A percentile compares a stretch with the other conserved stretches of the same genome.
Evolutionary conservation across 2,797 vertebrate genomes (phyloP).

Genomic region (Numenius phaeopus): DNA sequence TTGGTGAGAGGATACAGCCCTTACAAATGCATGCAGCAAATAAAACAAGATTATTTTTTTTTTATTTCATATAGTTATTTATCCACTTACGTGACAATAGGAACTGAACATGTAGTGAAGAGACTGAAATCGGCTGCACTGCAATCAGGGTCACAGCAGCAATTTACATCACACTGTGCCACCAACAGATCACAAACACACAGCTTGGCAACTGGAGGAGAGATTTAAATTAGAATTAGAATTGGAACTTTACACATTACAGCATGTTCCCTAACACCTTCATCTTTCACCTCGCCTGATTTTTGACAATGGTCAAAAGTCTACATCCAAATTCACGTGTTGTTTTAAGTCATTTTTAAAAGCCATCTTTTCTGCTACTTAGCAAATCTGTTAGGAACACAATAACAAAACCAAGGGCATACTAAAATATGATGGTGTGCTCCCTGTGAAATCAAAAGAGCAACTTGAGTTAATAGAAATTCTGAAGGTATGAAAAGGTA

Average conservation of each 20-base stretch:
- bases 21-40: neutral
- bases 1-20: neutral
- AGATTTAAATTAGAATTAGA: neutral
- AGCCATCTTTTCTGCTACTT: neutral
- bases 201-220: slow-evolving; percentile 76
- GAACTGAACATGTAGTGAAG: slow-evolving; percentile 82
- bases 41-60: neutral
- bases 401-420: neutral
- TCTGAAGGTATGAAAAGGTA: neutral
- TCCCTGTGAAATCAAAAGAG: neutral
- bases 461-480: neutral
- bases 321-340: fast-evolving
- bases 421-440: neutral
- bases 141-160: slow-evolving; percentile 90
- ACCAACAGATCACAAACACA: slow-evolving; percentile 84
- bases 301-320: neutral
- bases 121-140: slow-evolving; percentile 74
- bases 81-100: slow-evolving; percentile 81
- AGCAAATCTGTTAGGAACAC: neutral
- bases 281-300: neutral
- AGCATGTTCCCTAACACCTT: neutral
- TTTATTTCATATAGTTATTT: neutral
- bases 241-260: neutral
- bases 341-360: neutral
- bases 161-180: slow-evolving; percentile 84